A percentile compares a stretch with the other conserved stretches of the same genome.
phyloP scores from a whole-genome alignment of 53 echinoderm and acorn worm species.

The Holothuria leucospilota region DNA sequence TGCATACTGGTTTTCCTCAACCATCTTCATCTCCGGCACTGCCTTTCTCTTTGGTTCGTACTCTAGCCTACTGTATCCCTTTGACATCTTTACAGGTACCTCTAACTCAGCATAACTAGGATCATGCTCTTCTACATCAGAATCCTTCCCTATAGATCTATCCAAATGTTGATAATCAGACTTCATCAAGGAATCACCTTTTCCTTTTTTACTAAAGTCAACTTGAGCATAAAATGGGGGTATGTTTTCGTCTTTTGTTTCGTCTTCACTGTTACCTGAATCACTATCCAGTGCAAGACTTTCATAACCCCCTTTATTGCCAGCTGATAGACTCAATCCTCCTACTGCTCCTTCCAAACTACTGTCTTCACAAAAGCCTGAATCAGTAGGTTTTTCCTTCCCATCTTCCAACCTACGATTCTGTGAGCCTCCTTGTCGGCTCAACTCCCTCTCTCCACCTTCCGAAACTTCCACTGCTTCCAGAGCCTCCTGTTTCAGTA shows the following conservation, averaged over 20 bases:
- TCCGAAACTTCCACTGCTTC: background rate
- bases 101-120: slow-evolving; percentile 14
- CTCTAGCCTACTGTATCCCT: slow-evolving; percentile 30
- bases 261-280: slow-evolving; percentile 8
- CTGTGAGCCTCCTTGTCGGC: background rate
- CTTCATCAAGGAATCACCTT: background rate
- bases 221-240: slow-evolving; percentile 34
- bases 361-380: slow-evolving; percentile 23
- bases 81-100: background rate
- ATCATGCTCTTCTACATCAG: background rate
- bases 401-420: slow-evolving; percentile 22
- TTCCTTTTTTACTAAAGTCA: background rate
- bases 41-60: slow-evolving; percentile 40
- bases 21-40: background rate
- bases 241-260: background rate
- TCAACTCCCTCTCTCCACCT: background rate
- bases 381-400: slow-evolving; percentile 32
- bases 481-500: slow-evolving; percentile 21
- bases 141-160: background rate
- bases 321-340: background rate
- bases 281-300: slow-evolving; percentile 13
- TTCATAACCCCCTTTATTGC: slow-evolving; percentile 26
- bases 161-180: slow-evolving; percentile 37
- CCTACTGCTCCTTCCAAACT: slow-evolving; percentile 29
- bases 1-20: slow-evolving; percentile 27